Conservation (phyloP, 2,797 vertebrate genomes). For the Arrhamphus sclerolepis region DNA sequence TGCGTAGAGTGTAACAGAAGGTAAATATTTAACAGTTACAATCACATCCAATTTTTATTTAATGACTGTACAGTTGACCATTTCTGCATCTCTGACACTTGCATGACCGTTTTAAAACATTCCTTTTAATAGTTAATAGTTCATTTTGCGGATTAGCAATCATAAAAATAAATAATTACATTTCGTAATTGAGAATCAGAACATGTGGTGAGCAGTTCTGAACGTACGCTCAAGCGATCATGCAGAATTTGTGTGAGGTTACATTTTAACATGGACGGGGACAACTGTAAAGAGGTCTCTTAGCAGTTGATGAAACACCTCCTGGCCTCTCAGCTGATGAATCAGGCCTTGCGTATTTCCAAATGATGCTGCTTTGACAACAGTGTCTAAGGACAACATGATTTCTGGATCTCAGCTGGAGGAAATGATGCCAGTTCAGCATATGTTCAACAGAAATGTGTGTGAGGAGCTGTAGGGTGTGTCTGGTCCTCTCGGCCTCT, state of each 20-base stretch:
- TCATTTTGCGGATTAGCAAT: background rate
- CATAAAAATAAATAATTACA: background rate
- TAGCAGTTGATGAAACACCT: constrained; percentile 52
- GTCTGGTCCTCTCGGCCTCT: constrained; percentile 35
- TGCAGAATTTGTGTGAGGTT: constrained; percentile 52
- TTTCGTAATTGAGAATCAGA: background rate
- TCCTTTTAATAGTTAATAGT: background rate
- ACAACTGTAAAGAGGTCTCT: constrained; percentile 26
- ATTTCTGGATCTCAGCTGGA: constrained; percentile 51
- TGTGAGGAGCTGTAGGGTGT: constrained; percentile 39
- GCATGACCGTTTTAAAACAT: no score
- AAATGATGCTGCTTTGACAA: constrained; percentile 76
- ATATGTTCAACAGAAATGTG: constrained; percentile 58
- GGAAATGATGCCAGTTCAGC: constrained; percentile 54
- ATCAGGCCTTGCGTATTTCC: constrained; percentile 65
- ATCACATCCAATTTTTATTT: no score
- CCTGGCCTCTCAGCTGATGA: constrained; percentile 49
- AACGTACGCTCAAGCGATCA: constrained; percentile 1
- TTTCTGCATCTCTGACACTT: no score
- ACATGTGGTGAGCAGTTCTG: constrained; percentile 1
- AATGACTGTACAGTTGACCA: no score
- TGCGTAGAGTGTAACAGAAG: no score
- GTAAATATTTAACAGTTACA: no score
- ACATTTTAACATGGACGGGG: constrained; percentile 41
- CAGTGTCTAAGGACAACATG: constrained; percentile 78